Evolutionary conservation across 2,797 vertebrate species (phyloP).

Genomic region (Macropodus opercularis): DNA sequence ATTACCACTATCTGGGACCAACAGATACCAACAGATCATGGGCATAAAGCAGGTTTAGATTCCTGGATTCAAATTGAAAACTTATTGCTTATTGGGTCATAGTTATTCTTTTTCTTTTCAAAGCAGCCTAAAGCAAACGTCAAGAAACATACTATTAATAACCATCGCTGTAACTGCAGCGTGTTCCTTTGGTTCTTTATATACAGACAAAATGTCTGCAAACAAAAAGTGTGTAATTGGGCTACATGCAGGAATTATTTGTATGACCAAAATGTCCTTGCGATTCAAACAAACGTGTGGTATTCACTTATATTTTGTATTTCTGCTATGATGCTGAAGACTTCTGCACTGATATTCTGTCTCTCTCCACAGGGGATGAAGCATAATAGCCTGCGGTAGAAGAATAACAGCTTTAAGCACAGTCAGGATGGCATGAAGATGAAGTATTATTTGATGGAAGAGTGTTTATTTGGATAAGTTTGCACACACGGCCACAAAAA

Average conservation of each 20-base stretch:
- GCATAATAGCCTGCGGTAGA: background rate
- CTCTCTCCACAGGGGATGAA: background rate
- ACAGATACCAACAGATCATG: constrained; percentile 54
- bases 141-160: too few species aligned
- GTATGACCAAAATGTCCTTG: background rate
- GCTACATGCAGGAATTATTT: constrained; percentile 28
- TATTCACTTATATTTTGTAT: background rate
- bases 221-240: background rate
- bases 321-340: too few species aligned
- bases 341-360: background rate
- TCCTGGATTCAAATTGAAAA: constrained; percentile 49
- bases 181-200: too few species aligned
- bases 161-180: too few species aligned
- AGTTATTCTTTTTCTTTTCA: too few species aligned
- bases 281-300: background rate
- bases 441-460: background rate
- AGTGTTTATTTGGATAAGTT: background rate
- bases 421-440: background rate
- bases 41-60: constrained; percentile 55
- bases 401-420: background rate
- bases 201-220: background rate
- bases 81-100: too few species aligned
- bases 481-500: background rate
- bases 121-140: too few species aligned
- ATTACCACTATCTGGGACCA: constrained; percentile 39